These are phyloP conservation scores for Brachionus manjavacas DNA, from an alignment of 1,140 invertebrate genomes.

Conservation along the genomic window DNA sequence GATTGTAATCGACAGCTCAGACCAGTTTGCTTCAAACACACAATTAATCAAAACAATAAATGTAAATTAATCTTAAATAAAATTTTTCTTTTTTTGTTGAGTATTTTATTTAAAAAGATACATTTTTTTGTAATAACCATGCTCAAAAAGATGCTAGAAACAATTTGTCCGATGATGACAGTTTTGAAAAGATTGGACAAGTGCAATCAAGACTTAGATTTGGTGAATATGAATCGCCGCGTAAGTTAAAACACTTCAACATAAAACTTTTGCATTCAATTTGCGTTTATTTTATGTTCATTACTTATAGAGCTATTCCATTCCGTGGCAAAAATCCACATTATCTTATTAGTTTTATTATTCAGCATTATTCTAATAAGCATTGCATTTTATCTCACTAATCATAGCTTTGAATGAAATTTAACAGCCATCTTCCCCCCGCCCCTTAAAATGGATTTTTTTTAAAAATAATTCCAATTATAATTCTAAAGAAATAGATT, in stretches of 20 bases:
- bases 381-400: not conserved
- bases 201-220: not conserved
- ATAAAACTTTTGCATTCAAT: not conserved
- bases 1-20: not conserved
- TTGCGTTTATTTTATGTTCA: not conserved
- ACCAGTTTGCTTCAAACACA: not conserved
- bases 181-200: not conserved
- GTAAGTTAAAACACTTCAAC: not conserved
- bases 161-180: not conserved
- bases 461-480: too few relatives aligned
- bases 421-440: not conserved
- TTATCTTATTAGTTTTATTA: not conserved
- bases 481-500: too few relatives aligned
- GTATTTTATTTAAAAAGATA: not conserved
- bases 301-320: not conserved
- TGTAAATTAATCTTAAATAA: not conserved
- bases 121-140: slow-evolving; percentile 16
- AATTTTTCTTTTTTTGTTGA: not conserved
- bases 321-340: not conserved
- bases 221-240: not conserved
- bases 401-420: not conserved
- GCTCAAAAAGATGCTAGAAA: not conserved
- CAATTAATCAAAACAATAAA: not conserved
- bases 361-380: not conserved
- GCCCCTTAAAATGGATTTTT: too few relatives aligned